Conservation (phyloP, 2,888 invertebrate genomes). For the Fabriciana adippe region DNA sequence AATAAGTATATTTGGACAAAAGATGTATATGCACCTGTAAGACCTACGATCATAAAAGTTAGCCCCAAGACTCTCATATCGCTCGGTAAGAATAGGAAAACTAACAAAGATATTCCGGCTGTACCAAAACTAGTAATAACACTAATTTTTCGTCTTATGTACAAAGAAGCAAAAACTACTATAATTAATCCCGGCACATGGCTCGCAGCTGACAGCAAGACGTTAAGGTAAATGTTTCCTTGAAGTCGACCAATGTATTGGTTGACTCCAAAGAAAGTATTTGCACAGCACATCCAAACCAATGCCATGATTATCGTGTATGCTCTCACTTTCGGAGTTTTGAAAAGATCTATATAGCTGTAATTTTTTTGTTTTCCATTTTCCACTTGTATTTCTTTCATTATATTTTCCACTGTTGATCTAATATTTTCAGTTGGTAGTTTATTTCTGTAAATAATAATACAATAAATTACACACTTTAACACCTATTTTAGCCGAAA, state of each 20-base stretch:
- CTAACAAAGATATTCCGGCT: slow-evolving; percentile 59
- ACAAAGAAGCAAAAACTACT: slow-evolving; percentile 58
- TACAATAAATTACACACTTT: neutral
- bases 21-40: slow-evolving; percentile 87
- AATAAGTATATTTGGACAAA: slow-evolving; percentile 87
- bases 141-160: slow-evolving; percentile 61
- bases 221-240: slow-evolving; percentile 90
- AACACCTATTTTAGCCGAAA: neutral
- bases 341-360: slow-evolving; percentile 84
- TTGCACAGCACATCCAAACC: slow-evolving; percentile 90
- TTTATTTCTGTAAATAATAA: slow-evolving; percentile 64
- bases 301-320: slow-evolving; percentile 86
- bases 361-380: slow-evolving; percentile 53
- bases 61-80: slow-evolving; percentile 74
- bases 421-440: slow-evolving; percentile 61
- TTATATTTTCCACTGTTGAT: slow-evolving; percentile 60
- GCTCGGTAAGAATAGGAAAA: slow-evolving; percentile 64
- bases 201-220: slow-evolving; percentile 85
- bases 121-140: slow-evolving; percentile 58
- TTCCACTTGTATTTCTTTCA: slow-evolving; percentile 50
- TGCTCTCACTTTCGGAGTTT: slow-evolving; percentile 85
- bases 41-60: slow-evolving; percentile 87
- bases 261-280: slow-evolving; percentile 91
- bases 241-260: slow-evolving; percentile 89
- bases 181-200: slow-evolving; percentile 59